phyloP scores from a whole-genome alignment of 2,113 vertebrate genomes.

The Proteles cristata region DNA sequence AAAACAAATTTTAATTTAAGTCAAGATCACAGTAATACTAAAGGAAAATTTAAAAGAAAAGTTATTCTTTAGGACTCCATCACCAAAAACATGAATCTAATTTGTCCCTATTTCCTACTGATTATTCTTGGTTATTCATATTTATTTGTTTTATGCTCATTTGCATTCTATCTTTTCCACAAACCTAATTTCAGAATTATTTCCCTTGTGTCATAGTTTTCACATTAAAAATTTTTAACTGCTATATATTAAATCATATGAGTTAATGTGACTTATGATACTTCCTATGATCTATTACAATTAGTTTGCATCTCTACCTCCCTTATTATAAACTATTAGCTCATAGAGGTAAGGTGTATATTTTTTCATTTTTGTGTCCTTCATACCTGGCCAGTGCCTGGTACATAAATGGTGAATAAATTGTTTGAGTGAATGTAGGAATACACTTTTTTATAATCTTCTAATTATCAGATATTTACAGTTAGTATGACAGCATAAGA shows the following conservation, averaged over 20 bases:
- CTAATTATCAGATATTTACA: background rate
- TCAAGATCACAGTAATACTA: background rate
- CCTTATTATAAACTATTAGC: background rate
- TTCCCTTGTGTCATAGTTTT: constrained; percentile 21
- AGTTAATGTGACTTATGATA: background rate
- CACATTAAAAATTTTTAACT: constrained; percentile 19
- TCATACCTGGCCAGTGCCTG: background rate
- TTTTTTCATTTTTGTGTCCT: constrained; percentile 3
- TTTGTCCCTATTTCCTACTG: constrained; percentile 36
- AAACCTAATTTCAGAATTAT: constrained; percentile 34
- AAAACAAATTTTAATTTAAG: constrained; percentile 49
- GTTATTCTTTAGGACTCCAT: background rate
- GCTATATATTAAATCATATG: background rate
- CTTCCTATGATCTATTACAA: background rate
- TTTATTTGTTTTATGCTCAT: constrained; percentile 19
- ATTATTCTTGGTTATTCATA: constrained; percentile 16
- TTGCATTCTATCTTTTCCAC: constrained; percentile 17
- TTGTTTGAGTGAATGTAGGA: constrained; percentile 12
- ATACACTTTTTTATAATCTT: background rate
- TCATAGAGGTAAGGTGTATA: background rate
- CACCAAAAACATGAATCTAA: background rate
- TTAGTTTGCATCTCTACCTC: background rate
- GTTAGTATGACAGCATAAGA: background rate
- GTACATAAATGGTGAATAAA: background rate
- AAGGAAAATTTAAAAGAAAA: constrained; percentile 42